Percentiles rank a stretch among this genome's conserved stretches.
phyloP scores from a whole-genome alignment of 1,140 invertebrate species.

The Nasonia longicornis region DNA sequence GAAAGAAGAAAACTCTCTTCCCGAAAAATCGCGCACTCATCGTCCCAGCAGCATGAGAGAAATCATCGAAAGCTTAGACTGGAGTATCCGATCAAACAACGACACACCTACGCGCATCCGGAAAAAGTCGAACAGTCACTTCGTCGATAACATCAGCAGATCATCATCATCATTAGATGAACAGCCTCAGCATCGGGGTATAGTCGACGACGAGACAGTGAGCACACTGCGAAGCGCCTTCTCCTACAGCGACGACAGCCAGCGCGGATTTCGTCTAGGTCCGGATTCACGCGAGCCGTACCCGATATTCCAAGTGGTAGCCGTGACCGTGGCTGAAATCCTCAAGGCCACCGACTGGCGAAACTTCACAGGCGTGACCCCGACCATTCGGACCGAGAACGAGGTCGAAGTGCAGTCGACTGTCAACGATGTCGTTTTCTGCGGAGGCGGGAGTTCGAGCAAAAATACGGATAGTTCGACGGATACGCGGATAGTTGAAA shows the following conservation, averaged over 20 bases:
- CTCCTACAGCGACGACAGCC: constrained; percentile 18
- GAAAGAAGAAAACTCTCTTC: no score
- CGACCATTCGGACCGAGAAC: not conserved
- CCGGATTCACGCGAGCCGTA: constrained; percentile 13
- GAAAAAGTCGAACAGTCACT: not conserved
- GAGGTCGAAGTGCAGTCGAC: not conserved
- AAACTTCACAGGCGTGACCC: not conserved
- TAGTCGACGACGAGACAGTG: constrained; percentile 27
- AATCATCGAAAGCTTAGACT: not conserved
- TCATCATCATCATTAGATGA: not conserved
- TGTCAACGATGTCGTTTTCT: not conserved
- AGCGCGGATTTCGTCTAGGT: not conserved
- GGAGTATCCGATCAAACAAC: not conserved
- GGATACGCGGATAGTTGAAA: not conserved
- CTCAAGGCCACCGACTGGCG: constrained; percentile 23
- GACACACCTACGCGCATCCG: not conserved
- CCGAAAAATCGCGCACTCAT: not conserved
- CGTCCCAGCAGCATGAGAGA: not conserved
- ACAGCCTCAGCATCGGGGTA: not conserved
- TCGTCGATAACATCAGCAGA: not conserved
- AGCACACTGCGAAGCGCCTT: constrained; percentile 16
- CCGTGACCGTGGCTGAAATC: constrained; percentile 14
- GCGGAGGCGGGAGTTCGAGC: not conserved
- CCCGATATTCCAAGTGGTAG: constrained; percentile 20
- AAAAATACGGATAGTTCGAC: not conserved